phyloP scores from a whole-genome alignment of 2,113 vertebrate genomes.

The Gymnarchus niloticus region DNA sequence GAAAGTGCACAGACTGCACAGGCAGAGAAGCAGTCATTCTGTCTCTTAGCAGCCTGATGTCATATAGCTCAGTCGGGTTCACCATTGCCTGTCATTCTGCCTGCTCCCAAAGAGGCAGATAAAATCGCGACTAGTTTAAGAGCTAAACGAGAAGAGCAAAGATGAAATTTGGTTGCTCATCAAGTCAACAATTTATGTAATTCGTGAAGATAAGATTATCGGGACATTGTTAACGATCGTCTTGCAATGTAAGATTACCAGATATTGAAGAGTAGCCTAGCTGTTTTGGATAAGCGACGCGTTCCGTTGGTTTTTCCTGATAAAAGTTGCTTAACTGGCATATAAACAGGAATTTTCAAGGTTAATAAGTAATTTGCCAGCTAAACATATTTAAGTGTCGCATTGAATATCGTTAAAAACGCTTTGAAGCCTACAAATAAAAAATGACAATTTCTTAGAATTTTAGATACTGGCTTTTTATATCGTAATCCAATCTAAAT shows the following conservation, averaged over 20 bases:
- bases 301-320: constrained; percentile 50
- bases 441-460: background rate
- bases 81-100: background rate
- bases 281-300: constrained; percentile 46
- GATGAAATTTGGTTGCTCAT: background rate
- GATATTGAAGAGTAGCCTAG: constrained; percentile 23
- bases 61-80: background rate
- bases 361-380: constrained; percentile 63
- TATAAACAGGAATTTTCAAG: constrained; percentile 45
- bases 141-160: background rate
- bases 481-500: background rate
- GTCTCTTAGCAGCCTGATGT: background rate
- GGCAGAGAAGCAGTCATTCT: background rate
- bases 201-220: background rate
- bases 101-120: background rate
- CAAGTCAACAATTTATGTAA: constrained; percentile 11
- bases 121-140: constrained; percentile 3
- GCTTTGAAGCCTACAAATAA: background rate
- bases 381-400: constrained; percentile 34
- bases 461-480: background rate
- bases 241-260: background rate
- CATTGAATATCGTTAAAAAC: background rate
- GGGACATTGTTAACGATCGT: background rate
- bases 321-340: constrained; percentile 54
- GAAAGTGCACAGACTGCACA: constrained; percentile 4